These are phyloP conservation scores for Lasius platythorax DNA, from an alignment of 2,888 invertebrate genomes.

Conservation along the genomic window DNA sequence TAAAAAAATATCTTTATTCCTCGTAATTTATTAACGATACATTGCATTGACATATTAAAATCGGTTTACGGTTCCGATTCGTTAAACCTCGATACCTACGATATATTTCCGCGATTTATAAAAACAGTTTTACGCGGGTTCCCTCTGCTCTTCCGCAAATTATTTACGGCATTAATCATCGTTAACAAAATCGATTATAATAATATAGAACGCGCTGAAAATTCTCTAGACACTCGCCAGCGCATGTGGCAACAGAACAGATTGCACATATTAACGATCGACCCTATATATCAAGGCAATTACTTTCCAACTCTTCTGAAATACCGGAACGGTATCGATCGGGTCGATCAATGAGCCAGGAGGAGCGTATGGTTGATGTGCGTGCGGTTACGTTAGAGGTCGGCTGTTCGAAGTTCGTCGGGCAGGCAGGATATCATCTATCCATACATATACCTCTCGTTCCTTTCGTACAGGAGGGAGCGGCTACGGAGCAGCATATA, in stretches of 20 bases:
- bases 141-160: background rate
- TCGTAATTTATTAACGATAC: background rate
- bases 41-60: background rate
- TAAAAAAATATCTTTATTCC: background rate
- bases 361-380: constrained; percentile 72
- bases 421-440: constrained; percentile 83
- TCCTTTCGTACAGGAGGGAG: constrained; percentile 79
- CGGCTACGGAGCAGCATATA: constrained; percentile 85
- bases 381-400: constrained; percentile 62
- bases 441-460: constrained; percentile 73
- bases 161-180: constrained; percentile 18
- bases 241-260: constrained; percentile 5
- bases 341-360: constrained; percentile 78
- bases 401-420: constrained; percentile 69
- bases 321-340: constrained; percentile 75
- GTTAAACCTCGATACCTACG: background rate
- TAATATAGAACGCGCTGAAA: background rate
- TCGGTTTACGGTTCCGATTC: background rate
- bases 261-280: constrained; percentile 46
- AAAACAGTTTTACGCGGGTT: background rate
- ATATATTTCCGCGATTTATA: constrained; percentile 1
- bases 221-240: background rate
- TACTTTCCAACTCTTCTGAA: constrained; percentile 60
- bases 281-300: constrained; percentile 41
- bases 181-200: constrained; percentile 22